Evolutionary conservation across 23 tunicate species (phyloP), one percentile per base, ranked within the genome.

Genomic region (Ascidia mentula): DNA sequence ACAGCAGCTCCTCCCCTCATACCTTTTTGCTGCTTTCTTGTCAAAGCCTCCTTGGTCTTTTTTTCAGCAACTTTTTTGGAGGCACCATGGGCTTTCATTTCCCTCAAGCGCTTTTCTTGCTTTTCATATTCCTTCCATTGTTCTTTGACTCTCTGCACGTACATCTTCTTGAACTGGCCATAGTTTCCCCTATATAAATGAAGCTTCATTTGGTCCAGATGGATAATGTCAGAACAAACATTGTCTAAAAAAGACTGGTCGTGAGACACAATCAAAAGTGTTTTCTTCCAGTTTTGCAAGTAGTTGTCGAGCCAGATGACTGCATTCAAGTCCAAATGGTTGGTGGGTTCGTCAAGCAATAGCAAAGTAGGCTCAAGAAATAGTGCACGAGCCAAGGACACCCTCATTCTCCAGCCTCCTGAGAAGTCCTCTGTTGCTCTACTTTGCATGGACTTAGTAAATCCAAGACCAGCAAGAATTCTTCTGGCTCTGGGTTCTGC

Each of bases 361-460:
- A 96, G 81, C 73, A 96, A 72, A 36, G 99, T 96, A 0, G 99
- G 99, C 80, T 96, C 99, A 15, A 96, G 40, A 75, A 91, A 96
- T 77, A 96, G 72, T 13, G 99, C 99, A 45, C 99, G 72, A 12
- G 99, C 99, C 8, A 96, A 80, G 0, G 99, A 96, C 26, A 96
- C 99, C 80, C 99, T 84, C 99, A 96, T 96, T 81, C 99, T 85
- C 99, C 99, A 96, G 26, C 99, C 99, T 30, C 99, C 99, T 32
- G 99, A 96, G 75, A 96, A 96, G 85, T 96, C 99, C 35, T 86
- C 97, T 6, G 92, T 87, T 0, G 95, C 89, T 22, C 95, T 80
- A 46, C 32, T 75, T 40, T 96, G 99, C 99, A 96, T 96, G 6
- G 89, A 73, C 26, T 33, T 60, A 61, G 97, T 96, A 79, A 96